A percentile compares a stretch with the other conserved stretches of the same genome.
These are phyloP conservation scores for Patella ulyssiponensis DNA, from an alignment of 2,888 invertebrate species.

Conservation along the genomic window DNA sequence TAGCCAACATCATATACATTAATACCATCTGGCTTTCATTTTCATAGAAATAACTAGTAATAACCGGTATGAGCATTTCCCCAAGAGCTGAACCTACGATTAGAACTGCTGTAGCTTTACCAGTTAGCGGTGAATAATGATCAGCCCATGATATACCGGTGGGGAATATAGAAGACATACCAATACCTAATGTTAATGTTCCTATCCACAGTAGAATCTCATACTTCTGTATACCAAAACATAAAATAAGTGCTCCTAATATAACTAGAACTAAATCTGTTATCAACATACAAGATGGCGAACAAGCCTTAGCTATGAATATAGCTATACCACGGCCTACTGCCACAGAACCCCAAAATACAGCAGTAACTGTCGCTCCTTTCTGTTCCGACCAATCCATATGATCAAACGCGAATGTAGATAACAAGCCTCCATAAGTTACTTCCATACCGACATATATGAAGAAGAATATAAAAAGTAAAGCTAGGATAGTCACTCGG, in stretches of 20 bases:
- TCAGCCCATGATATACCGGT: constrained; percentile 73
- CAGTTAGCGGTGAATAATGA: constrained; percentile 71
- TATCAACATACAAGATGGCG: constrained; percentile 70
- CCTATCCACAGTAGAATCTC: constrained; percentile 70
- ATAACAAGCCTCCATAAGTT: constrained; percentile 72
- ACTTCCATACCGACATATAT: constrained; percentile 73
- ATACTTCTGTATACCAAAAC: constrained; percentile 57
- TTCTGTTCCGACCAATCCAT: constrained; percentile 63
- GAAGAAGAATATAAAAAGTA: constrained; percentile 71
- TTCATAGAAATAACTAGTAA: constrained; percentile 70
- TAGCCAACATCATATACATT: constrained; percentile 67
- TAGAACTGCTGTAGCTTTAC: constrained; percentile 73
- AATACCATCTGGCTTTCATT: constrained; percentile 65
- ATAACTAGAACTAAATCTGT: constrained; percentile 65
- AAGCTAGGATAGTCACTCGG: constrained; percentile 58
- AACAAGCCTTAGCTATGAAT: constrained; percentile 69
- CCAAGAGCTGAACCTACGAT: constrained; percentile 72
- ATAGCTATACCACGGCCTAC: constrained; percentile 72
- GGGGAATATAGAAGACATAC: constrained; percentile 74
- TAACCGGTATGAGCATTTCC: constrained; percentile 71
- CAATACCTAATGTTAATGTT: constrained; percentile 71
- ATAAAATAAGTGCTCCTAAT: constrained; percentile 65
- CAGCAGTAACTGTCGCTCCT: constrained; percentile 71
- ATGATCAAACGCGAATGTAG: constrained; percentile 69
- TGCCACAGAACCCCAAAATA: constrained; percentile 73